Conservation (phyloP, 2,888 invertebrate species). For the Limenitis camilla region DNA sequence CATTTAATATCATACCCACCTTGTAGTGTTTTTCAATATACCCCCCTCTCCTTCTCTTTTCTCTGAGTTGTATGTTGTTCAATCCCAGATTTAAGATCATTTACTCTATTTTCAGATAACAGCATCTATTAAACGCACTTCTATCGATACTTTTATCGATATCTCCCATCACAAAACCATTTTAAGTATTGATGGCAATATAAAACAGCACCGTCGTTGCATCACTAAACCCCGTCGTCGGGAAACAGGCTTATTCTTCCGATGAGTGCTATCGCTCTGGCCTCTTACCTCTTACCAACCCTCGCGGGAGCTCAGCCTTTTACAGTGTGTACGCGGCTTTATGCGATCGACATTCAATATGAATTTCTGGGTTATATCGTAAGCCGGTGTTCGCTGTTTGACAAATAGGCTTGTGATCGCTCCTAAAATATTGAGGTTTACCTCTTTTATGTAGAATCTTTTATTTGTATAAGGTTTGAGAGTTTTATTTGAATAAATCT, state of each 20-base stretch:
- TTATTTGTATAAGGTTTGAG: background rate
- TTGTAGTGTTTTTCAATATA: too few relatives aligned
- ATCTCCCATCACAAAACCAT: constrained; percentile 37
- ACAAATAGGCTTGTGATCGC: constrained; percentile 44
- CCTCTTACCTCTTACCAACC: constrained; percentile 59
- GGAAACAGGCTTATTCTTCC: constrained; percentile 73
- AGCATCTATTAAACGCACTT: too few relatives aligned
- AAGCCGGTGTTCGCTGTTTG: constrained; percentile 51
- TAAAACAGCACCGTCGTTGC: constrained; percentile 72
- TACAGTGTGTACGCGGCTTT: constrained; percentile 64
- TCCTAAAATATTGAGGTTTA: constrained; percentile 7
- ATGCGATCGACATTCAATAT: constrained; percentile 67
- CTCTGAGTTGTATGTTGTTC: too few relatives aligned
- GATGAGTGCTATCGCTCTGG: constrained; percentile 68
- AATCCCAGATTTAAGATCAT: too few relatives aligned
- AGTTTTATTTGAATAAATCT: background rate
- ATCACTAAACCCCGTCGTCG: constrained; percentile 67
- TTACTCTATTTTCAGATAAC: too few relatives aligned
- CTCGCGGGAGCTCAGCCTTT: constrained; percentile 66
- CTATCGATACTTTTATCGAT: too few relatives aligned
- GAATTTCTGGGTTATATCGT: constrained; percentile 68
- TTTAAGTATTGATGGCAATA: constrained; percentile 72
- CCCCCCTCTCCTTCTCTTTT: too few relatives aligned
- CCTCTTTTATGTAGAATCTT: background rate
- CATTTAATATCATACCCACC: too few relatives aligned